phyloP scores from a whole-genome alignment of 2,888 invertebrate species.

The Endomychus coccineus region DNA sequence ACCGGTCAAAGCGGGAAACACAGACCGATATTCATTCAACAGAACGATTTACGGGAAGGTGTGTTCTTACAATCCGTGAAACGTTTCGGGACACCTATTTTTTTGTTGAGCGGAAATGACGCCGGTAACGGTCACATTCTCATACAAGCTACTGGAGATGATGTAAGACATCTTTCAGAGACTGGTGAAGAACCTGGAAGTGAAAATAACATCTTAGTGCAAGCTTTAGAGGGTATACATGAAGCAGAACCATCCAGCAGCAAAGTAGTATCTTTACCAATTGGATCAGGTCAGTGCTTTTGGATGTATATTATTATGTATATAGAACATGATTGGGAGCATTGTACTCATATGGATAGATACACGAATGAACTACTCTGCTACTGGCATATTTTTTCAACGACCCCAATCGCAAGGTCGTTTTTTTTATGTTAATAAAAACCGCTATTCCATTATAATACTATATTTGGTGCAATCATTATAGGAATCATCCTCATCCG shows the following conservation, averaged over 20 bases:
- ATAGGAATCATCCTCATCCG: too few species aligned
- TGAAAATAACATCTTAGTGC: constrained; percentile 33
- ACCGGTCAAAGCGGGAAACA: constrained; percentile 27
- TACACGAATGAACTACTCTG: too few species aligned
- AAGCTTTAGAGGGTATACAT: constrained; percentile 34
- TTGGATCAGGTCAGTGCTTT: constrained; percentile 42
- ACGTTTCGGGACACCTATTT: constrained; percentile 38
- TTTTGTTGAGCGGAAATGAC: constrained; percentile 38
- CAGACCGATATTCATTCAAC: constrained; percentile 40
- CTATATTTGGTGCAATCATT: too few species aligned
- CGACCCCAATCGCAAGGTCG: too few species aligned
- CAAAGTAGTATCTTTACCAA: constrained; percentile 33
- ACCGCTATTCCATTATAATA: too few species aligned
- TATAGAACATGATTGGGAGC: too few species aligned
- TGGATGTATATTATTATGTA: too few species aligned
- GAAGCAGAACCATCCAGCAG: constrained; percentile 32
- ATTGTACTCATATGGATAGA: too few species aligned
- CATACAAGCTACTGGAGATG: constrained; percentile 35
- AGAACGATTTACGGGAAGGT: constrained; percentile 37
- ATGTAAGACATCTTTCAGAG: constrained; percentile 24
- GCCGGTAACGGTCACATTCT: constrained; percentile 36
- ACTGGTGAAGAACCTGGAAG: constrained; percentile 24
- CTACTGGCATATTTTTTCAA: too few species aligned
- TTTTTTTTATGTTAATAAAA: too few species aligned
- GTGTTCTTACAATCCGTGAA: constrained; percentile 41